Conservation (phyloP, 2,113 vertebrate species). For the Crotalus tigris region DNA sequence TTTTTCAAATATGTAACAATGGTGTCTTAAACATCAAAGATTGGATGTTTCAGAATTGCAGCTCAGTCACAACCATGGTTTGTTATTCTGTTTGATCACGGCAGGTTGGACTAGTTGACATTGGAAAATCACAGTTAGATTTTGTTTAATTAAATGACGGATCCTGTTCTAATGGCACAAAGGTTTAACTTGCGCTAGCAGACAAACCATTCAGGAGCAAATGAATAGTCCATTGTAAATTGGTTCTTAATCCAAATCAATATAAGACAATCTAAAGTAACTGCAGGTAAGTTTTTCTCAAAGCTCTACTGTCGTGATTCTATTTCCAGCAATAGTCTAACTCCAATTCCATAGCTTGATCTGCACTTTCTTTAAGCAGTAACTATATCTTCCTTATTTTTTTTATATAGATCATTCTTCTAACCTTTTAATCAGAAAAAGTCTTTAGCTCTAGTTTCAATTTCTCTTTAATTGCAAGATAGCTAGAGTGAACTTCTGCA, state of each 20-base stretch:
- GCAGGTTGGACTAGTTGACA: background rate
- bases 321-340: background rate
- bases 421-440: background rate
- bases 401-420: background rate
- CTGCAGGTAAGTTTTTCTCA: background rate
- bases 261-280: background rate
- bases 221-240: background rate
- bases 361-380: background rate
- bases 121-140: background rate
- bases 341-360: background rate
- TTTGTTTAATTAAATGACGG: background rate
- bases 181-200: background rate
- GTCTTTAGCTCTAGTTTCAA: background rate
- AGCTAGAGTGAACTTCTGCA: background rate
- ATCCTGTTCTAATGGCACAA: background rate
- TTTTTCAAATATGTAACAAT: background rate
- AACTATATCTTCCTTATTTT: background rate
- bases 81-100: background rate
- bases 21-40: background rate
- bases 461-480: background rate
- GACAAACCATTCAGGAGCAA: background rate
- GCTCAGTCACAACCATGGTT: background rate
- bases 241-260: background rate
- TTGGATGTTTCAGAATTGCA: background rate
- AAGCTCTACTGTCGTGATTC: background rate